Percentiles rank a stretch among this genome's conserved stretches.
phyloP scores from a whole-genome alignment of 2,113 vertebrate species.

The Clarias macrocephalus region DNA sequence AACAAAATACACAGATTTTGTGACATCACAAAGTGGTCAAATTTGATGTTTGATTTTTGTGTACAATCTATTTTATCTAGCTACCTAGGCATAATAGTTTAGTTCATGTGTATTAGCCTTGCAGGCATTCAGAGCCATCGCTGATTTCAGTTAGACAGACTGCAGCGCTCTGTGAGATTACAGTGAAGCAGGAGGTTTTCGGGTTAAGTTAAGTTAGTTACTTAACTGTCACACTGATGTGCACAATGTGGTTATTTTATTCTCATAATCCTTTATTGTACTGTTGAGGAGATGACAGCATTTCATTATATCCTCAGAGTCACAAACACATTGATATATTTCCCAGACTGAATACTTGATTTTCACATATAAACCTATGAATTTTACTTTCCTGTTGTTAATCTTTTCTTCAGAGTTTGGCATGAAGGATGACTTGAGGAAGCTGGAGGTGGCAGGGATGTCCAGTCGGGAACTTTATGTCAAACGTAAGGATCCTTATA shows the following conservation, averaged over 20 bases:
- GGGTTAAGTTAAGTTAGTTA: no score
- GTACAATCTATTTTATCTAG: neutral
- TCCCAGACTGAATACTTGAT: neutral
- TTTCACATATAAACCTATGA: neutral
- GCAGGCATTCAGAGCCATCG: neutral
- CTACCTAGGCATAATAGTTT: neutral
- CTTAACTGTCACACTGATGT: neutral
- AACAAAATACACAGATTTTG: neutral
- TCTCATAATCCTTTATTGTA: neutral
- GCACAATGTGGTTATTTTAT: neutral
- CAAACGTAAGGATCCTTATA: conserved; percentile 82
- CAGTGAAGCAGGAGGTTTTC: neutral
- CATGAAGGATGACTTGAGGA: conserved; percentile 86
- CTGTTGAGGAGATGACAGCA: neutral
- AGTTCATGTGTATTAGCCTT: neutral
- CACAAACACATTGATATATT: neutral
- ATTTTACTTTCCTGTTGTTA: neutral
- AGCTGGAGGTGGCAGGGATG: conserved; percentile 86
- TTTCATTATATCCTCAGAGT: neutral
- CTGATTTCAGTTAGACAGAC: neutral
- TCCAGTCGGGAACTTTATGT: conserved; percentile 91
- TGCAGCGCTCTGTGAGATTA: neutral
- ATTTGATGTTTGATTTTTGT: neutral
- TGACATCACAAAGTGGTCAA: neutral
- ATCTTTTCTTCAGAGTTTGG: conserved; percentile 85